phyloP scores from a whole-genome alignment of 2,888 invertebrate species.

The Fragum fragum region DNA sequence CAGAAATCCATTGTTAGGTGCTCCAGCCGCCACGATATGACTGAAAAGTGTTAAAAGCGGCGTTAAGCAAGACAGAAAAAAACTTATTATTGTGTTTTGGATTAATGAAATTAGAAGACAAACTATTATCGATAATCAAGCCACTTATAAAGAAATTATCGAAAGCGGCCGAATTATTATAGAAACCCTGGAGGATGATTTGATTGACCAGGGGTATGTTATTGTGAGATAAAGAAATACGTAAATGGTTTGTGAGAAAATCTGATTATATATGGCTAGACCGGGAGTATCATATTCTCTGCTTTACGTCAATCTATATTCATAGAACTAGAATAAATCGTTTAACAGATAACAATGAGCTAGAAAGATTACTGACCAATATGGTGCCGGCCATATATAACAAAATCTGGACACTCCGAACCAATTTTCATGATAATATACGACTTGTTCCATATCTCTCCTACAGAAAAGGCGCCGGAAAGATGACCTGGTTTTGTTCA shows the following conservation, averaged over 20 bases:
- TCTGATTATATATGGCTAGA: conserved; percentile 3
- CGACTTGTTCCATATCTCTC: not conserved
- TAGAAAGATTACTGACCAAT: not conserved
- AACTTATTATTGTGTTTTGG: no score
- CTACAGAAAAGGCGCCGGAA: no score
- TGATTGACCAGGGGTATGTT: not conserved
- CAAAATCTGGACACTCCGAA: not conserved
- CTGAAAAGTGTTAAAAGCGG: no score
- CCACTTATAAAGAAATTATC: no score
- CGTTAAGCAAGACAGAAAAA: no score
- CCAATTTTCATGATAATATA: not conserved
- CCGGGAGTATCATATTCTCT: conserved; percentile 1
- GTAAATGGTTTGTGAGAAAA: not conserved
- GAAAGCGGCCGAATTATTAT: not conserved
- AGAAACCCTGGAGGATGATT: not conserved
- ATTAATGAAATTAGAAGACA: no score
- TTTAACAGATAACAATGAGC: not conserved
- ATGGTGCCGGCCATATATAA: not conserved
- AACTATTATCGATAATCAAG: no score
- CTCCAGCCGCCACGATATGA: no score
- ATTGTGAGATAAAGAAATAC: conserved; percentile 5
- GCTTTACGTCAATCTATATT: conserved; percentile 3
- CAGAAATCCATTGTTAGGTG: no score
- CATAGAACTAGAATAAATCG: not conserved
- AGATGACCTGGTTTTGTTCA: no score